Base-by-base conservation (phyloP, 2,888 invertebrate genomes). In the Amphiduros pacificus region DNA sequence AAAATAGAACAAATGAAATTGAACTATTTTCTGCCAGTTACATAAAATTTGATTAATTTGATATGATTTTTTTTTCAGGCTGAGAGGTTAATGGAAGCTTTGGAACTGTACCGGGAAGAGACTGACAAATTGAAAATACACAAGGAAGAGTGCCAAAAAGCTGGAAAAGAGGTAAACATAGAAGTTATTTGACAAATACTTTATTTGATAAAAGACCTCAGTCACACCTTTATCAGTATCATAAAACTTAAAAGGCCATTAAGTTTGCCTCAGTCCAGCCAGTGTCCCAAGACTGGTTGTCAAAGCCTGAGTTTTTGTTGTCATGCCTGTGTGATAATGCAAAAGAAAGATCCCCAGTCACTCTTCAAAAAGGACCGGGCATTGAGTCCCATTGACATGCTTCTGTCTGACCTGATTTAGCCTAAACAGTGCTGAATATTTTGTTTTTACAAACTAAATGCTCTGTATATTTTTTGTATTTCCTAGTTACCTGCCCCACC, bases 31-130 rank as follows among this genome's bases (percentile, higher is more conserved):
- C 11, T n/a, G 6, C 22, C 22, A 48, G n/a, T n/a, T 14, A 9
- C 6, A 5, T n/a, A 48, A 20, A 11, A 22, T 48, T 14, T 48
- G 6, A 5, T 48, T 5, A 48, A 20, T n/a, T 5, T 48, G 5
- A n/a, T n/a, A 20, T 22, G 17, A 6, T 36, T 14, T 14, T 9
- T 36, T 36, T 14, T 14, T 36, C 41, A 88, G 88, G 93, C 95
- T 29, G 98, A 98, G 80, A 88, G 90, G 56, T 88, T 99, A 69
- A 85, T 96, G 74, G 97, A 98, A 82, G 95, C 94, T 70, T 82
- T 99, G 58, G 91, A 78, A 28, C 62, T 79, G 29, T 77, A 75
- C 60, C 72, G 88, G 71, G 84, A 80, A 1, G 88, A 88, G 73
- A 77, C 84, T 61, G 79, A 78, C 28, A 83, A 81, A 56, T 67